Base-by-base conservation (phyloP, 2,797 vertebrate species). In the Melanotaenia pygmaea region DNA sequence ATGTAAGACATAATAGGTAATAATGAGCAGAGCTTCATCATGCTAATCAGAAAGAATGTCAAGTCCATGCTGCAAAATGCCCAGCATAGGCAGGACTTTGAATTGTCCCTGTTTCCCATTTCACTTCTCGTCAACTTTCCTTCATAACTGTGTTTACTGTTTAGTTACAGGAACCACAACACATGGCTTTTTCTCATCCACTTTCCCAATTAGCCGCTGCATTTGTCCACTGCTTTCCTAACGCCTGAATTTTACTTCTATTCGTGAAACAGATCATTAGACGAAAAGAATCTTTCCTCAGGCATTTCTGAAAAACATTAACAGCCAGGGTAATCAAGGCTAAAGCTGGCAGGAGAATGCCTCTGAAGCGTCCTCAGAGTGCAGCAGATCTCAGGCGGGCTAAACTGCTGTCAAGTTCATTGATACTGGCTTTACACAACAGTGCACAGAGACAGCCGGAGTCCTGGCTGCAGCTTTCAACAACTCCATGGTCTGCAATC, bases 351-450 rank as follows among this genome's bases (percentile, higher is more conserved):
- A 35, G 85, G 73, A 75, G 77, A 85, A 79, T 12, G 40, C 60
- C 77, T 80, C 68, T 77, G 74, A 84, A 77, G 82, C 13, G 22
- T 87, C 89, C 87, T 86, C 38, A 38, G 80, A 88, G 90, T 86
- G 72, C 79, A 66, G 78, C 86, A 50, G 75, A 81, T 86, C 86
- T 90, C 84, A 68, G 84, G 68, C 57, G 59, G 79, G 77, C 88
- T 93, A 92, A 93, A 92, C 85, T 90, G 88, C 89, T 93, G 92
- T 92, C 92, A 90, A 76, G 76, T 90, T 86, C 83, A 88, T 93
- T 85, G 70, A 91, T 92, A 89, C 35, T 6, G 57, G 79, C 88
- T 90, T 91, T 80, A 86, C 86, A 86, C 57, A 82, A 89, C 82
- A 85, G 70, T 84, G 90, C 89, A 91, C 90, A 91, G 60, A 86